Percentiles rank a stretch among this genome's conserved stretches.
These are phyloP conservation scores for Solen grandis DNA, from an alignment of 1,140 invertebrate genomes.

Conservation along the genomic window DNA sequence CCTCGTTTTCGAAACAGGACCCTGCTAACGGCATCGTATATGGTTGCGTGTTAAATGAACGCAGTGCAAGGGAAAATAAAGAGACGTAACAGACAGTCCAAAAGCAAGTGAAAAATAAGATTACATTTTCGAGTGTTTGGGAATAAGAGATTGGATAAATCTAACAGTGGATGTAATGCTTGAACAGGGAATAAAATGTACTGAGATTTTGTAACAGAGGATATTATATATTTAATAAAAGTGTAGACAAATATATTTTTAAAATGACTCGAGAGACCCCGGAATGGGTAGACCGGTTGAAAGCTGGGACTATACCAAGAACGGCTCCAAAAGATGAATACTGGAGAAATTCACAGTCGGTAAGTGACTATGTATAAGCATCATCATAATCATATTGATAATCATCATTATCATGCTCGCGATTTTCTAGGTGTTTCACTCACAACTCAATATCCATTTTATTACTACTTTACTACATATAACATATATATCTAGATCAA, in stretches of 20 bases:
- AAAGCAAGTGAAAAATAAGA: not conserved
- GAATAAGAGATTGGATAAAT: not conserved
- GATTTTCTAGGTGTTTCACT: too few relatives aligned
- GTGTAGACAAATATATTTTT: not conserved
- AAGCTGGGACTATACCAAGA: conserved; percentile 39
- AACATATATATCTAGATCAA: not conserved
- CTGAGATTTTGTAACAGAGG: not conserved
- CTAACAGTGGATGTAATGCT: not conserved
- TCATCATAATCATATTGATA: not conserved
- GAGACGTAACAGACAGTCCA: not conserved
- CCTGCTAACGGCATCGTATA: too few relatives aligned
- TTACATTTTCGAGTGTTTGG: not conserved
- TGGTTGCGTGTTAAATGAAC: too few relatives aligned
- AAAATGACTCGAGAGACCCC: conserved; percentile 38
- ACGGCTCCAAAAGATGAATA: conserved; percentile 16
- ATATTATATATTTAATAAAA: not conserved
- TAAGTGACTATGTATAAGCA: not conserved
- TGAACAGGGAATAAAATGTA: not conserved
- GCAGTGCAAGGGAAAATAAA: too few relatives aligned
- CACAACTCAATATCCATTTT: too few relatives aligned
- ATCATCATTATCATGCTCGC: not conserved
- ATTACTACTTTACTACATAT: not conserved
- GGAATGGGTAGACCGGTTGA: conserved; percentile 48
- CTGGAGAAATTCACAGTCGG: conserved; percentile 40
- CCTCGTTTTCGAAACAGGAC: too few relatives aligned